Percentiles rank a stretch among this genome's conserved stretches.
Conservation (phyloP, 2,113 vertebrate genomes). For the Halichoeres trimaculatus region DNA sequence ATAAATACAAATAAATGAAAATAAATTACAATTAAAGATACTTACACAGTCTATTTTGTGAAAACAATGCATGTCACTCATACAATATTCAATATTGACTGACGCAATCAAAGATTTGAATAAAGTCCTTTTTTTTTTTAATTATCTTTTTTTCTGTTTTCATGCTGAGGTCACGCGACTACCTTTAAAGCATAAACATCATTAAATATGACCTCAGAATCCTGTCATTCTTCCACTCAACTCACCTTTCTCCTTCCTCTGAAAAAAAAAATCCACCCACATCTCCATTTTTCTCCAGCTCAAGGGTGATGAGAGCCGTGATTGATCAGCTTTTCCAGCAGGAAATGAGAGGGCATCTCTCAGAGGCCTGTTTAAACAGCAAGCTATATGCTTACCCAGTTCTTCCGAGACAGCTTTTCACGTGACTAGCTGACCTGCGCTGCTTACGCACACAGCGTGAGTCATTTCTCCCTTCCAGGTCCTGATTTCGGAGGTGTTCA, state of each 20-base stretch:
- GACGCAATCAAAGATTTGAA: background rate
- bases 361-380: conserved; percentile 86
- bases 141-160: background rate
- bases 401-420: conserved; percentile 77
- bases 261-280: conserved; percentile 20
- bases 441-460: conserved; percentile 50
- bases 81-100: background rate
- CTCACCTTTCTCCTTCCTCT: conserved; percentile 36
- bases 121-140: background rate
- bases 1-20: too few relatives aligned
- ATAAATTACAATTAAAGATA: too few relatives aligned
- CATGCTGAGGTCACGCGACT: background rate
- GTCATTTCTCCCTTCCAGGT: conserved; percentile 64
- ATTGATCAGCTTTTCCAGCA: conserved; percentile 79
- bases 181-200: background rate
- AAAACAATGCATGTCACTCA: background rate
- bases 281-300: conserved; percentile 38
- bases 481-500: conserved; percentile 40
- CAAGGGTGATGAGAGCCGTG: conserved; percentile 68
- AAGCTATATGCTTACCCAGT: conserved; percentile 81
- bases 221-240: conserved; percentile 26
- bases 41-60: background rate
- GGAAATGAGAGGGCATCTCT: conserved; percentile 84
- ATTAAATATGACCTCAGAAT: background rate
- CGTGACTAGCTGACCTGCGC: conserved; percentile 41